These are phyloP conservation scores for Aphis gossypii DNA, from an alignment of 1,140 invertebrate genomes.

Conservation along the genomic window DNA sequence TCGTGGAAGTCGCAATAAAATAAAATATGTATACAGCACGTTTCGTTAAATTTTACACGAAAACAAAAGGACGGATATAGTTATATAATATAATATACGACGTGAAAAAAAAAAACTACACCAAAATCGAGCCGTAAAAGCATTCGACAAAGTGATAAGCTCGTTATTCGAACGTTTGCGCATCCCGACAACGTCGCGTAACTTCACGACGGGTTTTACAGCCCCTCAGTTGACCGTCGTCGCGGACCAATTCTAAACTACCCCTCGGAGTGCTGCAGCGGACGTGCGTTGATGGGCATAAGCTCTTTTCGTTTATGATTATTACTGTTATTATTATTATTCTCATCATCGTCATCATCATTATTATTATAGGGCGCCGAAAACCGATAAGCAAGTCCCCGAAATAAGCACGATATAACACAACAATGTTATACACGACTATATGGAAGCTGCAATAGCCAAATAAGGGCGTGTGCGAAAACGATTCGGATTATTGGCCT, in stretches of 20 bases:
- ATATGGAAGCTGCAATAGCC: background rate
- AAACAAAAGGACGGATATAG: background rate
- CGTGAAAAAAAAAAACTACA: background rate
- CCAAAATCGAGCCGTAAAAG: background rate
- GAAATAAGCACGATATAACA: background rate
- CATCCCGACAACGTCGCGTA: background rate
- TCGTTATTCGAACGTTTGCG: background rate
- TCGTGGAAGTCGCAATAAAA: background rate
- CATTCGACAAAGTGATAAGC: conserved; percentile 24
- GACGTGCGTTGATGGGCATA: background rate
- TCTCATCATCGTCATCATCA: background rate
- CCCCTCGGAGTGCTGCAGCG: background rate
- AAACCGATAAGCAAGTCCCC: conserved; percentile 35
- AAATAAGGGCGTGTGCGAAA: background rate
- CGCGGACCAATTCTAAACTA: conserved; percentile 25
- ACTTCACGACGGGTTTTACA: background rate
- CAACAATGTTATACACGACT: background rate
- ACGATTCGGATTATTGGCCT: background rate
- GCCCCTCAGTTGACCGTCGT: conserved; percentile 23
- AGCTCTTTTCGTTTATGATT: conserved; percentile 41
- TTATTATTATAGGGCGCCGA: background rate
- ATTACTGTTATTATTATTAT: background rate
- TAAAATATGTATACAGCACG: background rate
- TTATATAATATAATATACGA: background rate
- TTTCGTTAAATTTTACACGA: background rate